A percentile compares a stretch with the other conserved stretches of the same genome.
phyloP scores from a whole-genome alignment of 2,888 invertebrate species.

The Brenthis daphne region DNA sequence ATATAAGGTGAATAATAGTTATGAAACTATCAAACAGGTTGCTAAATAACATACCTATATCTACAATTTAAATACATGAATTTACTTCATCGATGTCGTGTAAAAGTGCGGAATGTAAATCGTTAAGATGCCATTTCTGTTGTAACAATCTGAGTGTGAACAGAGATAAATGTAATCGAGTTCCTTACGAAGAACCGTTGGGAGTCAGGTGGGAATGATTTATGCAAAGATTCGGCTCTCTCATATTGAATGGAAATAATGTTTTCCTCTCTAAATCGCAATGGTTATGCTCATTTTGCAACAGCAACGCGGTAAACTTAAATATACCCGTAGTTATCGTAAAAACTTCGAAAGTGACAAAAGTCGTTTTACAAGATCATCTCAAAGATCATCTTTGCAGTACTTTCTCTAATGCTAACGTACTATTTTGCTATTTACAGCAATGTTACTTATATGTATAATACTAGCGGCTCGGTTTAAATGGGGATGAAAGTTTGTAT shows the following conservation, averaged over 20 bases:
- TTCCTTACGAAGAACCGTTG: conserved; percentile 33
- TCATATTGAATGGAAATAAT: conserved; percentile 31
- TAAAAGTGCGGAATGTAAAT: not conserved
- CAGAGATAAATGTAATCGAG: conserved; percentile 40
- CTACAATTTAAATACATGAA: too few relatives aligned
- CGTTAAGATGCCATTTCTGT: conserved; percentile 9
- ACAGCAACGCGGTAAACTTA: not conserved
- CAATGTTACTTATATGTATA: not conserved
- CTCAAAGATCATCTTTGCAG: not conserved
- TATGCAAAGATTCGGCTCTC: conserved; percentile 31
- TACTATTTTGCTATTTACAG: not conserved
- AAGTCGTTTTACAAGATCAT: not conserved
- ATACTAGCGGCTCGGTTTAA: too few relatives aligned
- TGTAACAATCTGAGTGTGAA: conserved; percentile 26
- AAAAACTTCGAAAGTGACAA: not conserved
- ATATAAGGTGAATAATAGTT: too few relatives aligned
- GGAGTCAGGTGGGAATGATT: conserved; percentile 39
- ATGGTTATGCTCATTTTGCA: conserved; percentile 1
- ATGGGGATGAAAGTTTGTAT: too few relatives aligned
- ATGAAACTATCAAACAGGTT: too few relatives aligned
- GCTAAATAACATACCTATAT: too few relatives aligned
- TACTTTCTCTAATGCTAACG: not conserved
- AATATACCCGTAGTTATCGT: not conserved
- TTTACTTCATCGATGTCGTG: not conserved
- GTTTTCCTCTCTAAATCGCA: conserved; percentile 8